Percentiles rank a stretch among this genome's conserved stretches.
phyloP scores from a whole-genome alignment of 2,888 invertebrate species.

The Xestia ashworthii region DNA sequence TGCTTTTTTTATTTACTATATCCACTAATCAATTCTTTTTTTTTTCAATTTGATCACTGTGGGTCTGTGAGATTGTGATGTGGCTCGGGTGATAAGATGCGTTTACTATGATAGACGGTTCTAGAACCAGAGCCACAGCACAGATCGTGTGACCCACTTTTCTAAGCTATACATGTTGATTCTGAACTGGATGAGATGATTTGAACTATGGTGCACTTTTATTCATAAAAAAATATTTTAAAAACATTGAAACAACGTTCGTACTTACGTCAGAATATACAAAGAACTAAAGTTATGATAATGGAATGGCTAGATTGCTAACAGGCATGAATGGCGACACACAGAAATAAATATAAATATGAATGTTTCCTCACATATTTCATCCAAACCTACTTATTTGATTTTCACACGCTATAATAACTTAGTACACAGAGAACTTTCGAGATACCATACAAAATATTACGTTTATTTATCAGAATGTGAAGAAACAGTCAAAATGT shows the following conservation, averaged over 20 bases:
- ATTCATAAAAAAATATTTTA: constrained; percentile 51
- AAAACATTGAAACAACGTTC: constrained; percentile 52
- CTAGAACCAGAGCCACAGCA: constrained; percentile 32
- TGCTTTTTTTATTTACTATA: constrained; percentile 82
- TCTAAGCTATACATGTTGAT: constrained; percentile 75
- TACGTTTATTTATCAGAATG: constrained; percentile 18
- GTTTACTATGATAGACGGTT: constrained; percentile 56
- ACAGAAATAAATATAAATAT: constrained; percentile 45
- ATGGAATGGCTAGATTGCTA: constrained; percentile 72
- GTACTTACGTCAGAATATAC: constrained; percentile 48
- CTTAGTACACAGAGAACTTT: constrained; percentile 43
- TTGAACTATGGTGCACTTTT: constrained; percentile 79
- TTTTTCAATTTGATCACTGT: constrained; percentile 83
- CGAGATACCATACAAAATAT: constrained; percentile 35
- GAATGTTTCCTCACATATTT: constrained; percentile 34
- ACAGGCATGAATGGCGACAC: constrained; percentile 49
- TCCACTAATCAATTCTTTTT: constrained; percentile 89
- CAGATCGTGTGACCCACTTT: constrained; percentile 55
- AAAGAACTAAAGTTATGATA: constrained; percentile 51
- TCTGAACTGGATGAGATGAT: constrained; percentile 72
- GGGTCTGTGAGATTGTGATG: constrained; percentile 67
- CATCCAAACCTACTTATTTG: constrained; percentile 22
- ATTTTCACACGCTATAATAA: constrained; percentile 38
- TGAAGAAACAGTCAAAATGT: constrained; percentile 27
- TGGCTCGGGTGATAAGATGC: constrained; percentile 47